phyloP scores from a whole-genome alignment of 1,140 invertebrate species.

The Drosophila bocqueti region DNA sequence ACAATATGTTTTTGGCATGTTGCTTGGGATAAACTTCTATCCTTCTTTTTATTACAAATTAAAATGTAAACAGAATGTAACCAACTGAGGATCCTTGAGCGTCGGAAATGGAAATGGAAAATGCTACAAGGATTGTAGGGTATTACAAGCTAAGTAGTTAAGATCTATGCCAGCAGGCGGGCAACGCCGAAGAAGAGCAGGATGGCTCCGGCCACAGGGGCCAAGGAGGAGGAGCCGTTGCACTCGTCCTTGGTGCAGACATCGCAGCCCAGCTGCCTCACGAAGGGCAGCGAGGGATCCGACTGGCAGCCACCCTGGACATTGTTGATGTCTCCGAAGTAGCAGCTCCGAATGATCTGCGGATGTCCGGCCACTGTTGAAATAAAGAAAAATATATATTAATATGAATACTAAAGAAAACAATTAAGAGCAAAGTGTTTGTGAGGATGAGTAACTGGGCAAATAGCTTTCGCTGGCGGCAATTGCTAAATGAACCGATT shows the following conservation, averaged over 20 bases:
- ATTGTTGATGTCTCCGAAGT: constrained; percentile 69
- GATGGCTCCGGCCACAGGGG: constrained; percentile 64
- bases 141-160: constrained; percentile 33
- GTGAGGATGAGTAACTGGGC: constrained; percentile 20
- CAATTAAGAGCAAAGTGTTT: constrained; percentile 17
- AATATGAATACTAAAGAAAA: not conserved
- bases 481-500: constrained; percentile 35
- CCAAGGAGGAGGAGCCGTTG: constrained; percentile 64
- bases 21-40: constrained; percentile 14
- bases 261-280: constrained; percentile 73
- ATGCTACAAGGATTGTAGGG: constrained; percentile 12
- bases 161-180: constrained; percentile 71
- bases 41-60: constrained; percentile 43
- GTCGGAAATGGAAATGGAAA: constrained; percentile 16
- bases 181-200: constrained; percentile 73
- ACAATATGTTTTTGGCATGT: constrained; percentile 20
- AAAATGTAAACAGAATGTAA: constrained; percentile 25
- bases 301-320: constrained; percentile 66
- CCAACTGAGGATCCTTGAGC: constrained; percentile 10
- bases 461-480: constrained; percentile 49
- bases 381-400: not conserved
- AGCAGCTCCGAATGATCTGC: constrained; percentile 74
- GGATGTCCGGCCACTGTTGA: constrained; percentile 64
- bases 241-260: constrained; percentile 79
- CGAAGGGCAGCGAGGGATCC: constrained; percentile 74